Evolutionary conservation across 2,113 vertebrate genomes (phyloP), one percentile per base, ranked within the genome.

Genomic region (Cyanistes caeruleus): DNA sequence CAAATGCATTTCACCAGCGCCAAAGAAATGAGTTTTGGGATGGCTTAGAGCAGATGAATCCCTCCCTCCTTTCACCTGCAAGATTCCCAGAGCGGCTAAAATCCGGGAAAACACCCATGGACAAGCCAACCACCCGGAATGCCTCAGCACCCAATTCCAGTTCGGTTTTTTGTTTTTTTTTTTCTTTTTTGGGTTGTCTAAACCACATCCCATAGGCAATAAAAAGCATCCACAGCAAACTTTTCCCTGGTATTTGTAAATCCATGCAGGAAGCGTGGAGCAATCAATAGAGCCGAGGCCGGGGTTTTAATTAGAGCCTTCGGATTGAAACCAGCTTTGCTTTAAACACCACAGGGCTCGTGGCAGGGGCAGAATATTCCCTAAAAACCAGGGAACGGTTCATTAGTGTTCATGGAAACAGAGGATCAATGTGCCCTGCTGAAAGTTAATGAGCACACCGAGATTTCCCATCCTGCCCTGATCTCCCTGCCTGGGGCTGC

Each of bases 261-360:
- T 49, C 37, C 58, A 64, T 10, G 2, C 27, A 53, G 74, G 35
- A 56, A 68, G 56, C 0, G 27, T 0, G 85, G 31, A 27, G 62
- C 65, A 81, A 72, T 91, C 91, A 63, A 55, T 20, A 56, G 20
- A 83, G 80, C 51, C 6, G 11, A 59, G 55, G 43, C 44, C 39
- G 4, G 4, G 79, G 23, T 31, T 68, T 62, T 80, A 84, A 93
- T 96, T 69, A 81, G 58, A 94, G 69, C 46, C 48, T 75, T 44
- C 59, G 77, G 51, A 60, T 43, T 77, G 95, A 58, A 95, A 94
- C 21, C 62, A 92, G 86, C 48, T 84, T 79, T 65, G 31, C 91
- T 79, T 94, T 31, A 64, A 84, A 70, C 62, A 46, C 62, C 31
- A 2, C 4, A 0, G 64, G 64, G 49, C 62, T 37, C 20, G 37